Evolutionary conservation across 2,113 vertebrate genomes (phyloP), one percentile per base, ranked within the genome.

Genomic region (Carettochelys insculpta): DNA sequence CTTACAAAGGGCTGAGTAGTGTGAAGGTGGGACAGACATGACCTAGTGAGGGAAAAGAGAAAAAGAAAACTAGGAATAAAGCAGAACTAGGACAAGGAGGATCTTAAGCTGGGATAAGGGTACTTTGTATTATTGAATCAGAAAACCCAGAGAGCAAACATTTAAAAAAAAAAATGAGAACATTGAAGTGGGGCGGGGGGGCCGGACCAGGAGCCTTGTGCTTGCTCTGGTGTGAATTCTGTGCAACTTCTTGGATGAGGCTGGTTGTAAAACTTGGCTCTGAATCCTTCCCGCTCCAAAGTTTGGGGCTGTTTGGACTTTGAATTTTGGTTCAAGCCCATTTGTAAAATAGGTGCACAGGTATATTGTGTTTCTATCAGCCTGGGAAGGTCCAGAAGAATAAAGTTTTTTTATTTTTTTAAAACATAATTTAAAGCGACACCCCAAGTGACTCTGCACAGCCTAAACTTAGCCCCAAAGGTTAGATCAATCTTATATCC

Each of bases 301-400:
- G 43, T 29, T 5, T 29, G 24, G 7, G 0, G 1, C 52, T 56
- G 1, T 8, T 5, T 31, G 75, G 71, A 16, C 31, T 48, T 1
- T 2, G 34, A 85, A 27, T 24, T 86, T 89, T 75, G 3, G 6
- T 52, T 89, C 48, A 80, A 8, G 6, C 22, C 88, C 83, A 24
- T 24, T 41, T 48, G 81, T 80, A 6, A 38, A 75, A 85, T 77
- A 1, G 0, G 0, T 13, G 27, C 14, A 61, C 38, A 61, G 31
- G 31, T 68, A 88, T 48, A 8, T 54, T 68, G 2, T 24, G n/a
- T 7, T 77, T 45, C 24, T 3, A 27, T 5, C 45, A 17, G 25
- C 45, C 4, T 3, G 5, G 3, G 20, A 29, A 48, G 65, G 10
- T 58, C 56, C 52, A 54, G 80, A 29, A 47, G 31, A 1, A 19